Percentiles rank a stretch among this genome's conserved stretches.
Conservation (phyloP, 1,140 invertebrate genomes). For the Atopsyche davidsoni region DNA sequence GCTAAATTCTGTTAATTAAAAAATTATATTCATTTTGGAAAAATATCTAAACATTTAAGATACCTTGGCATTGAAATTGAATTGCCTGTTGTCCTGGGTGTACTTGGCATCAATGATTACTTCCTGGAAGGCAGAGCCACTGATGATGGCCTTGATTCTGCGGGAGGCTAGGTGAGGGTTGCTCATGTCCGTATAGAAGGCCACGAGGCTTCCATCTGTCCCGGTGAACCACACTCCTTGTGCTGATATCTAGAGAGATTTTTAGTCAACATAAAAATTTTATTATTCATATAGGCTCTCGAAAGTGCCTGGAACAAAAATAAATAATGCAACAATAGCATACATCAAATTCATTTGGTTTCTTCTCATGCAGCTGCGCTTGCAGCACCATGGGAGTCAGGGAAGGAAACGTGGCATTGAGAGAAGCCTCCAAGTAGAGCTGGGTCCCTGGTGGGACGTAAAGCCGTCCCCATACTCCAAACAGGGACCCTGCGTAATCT, state of each 20-base stretch:
- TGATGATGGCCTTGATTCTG: conserved; percentile 60
- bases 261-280: conserved; percentile 5
- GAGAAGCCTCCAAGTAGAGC: conserved; percentile 39
- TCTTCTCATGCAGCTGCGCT: conserved; percentile 42
- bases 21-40: neutral
- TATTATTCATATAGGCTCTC: neutral
- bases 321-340: conserved; percentile 17
- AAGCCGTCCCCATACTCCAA: conserved; percentile 36
- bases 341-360: conserved; percentile 42
- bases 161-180: conserved; percentile 54
- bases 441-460: conserved; percentile 40
- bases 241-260: conserved; percentile 37
- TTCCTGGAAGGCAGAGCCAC: conserved; percentile 63
- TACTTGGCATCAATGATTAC: conserved; percentile 55
- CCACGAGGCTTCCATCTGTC: conserved; percentile 60
- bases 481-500: conserved; percentile 11
- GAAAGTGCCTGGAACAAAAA: neutral
- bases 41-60: conserved; percentile 8
- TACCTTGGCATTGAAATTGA: conserved; percentile 54
- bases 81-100: conserved; percentile 54
- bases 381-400: conserved; percentile 37
- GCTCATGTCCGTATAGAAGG: conserved; percentile 65
- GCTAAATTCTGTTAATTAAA: neutral
- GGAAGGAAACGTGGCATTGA: conserved; percentile 43
- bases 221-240: conserved; percentile 73